Evolutionary conservation across 1,140 invertebrate genomes (phyloP).

Genomic region (Drosophila santomea): DNA sequence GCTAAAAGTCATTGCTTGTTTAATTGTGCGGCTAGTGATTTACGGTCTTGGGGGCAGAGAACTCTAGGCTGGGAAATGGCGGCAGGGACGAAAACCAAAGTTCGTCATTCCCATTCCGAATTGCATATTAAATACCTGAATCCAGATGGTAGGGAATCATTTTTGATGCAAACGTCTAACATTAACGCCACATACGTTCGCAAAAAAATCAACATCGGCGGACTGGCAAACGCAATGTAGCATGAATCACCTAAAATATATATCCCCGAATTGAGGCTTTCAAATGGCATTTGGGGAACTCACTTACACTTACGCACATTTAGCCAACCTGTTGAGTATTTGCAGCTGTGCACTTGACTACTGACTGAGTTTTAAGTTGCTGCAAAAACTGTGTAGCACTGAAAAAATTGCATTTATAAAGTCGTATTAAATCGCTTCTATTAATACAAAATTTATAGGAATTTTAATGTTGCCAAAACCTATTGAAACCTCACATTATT

Average conservation of each 20-base stretch:
- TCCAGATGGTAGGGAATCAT: constrained; percentile 24
- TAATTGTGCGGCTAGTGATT: constrained; percentile 42
- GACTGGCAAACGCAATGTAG: constrained; percentile 18
- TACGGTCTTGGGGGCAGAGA: constrained; percentile 11
- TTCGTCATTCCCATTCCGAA: constrained; percentile 22
- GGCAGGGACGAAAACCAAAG: constrained; percentile 9
- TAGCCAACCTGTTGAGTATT: constrained; percentile 24
- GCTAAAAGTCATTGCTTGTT: constrained; percentile 47
- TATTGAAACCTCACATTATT: no score
- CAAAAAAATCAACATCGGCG: constrained; percentile 7
- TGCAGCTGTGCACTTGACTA: constrained; percentile 77
- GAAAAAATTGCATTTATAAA: background rate
- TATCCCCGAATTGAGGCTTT: constrained; percentile 21
- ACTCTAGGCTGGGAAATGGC: constrained; percentile 18
- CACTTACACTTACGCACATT: constrained; percentile 51
- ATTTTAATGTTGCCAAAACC: no score
- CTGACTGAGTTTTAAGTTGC: constrained; percentile 25
- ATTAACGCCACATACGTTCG: constrained; percentile 5
- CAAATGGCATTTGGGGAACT: constrained; percentile 44
- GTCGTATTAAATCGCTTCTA: no score
- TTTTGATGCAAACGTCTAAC: constrained; percentile 23
- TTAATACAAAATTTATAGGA: no score
- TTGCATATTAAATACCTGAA: constrained; percentile 40
- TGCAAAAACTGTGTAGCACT: constrained; percentile 6
- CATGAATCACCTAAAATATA: constrained; percentile 54